Base-by-base conservation (phyloP, 2,888 invertebrate genomes). In the Brachylomia viminalis region DNA sequence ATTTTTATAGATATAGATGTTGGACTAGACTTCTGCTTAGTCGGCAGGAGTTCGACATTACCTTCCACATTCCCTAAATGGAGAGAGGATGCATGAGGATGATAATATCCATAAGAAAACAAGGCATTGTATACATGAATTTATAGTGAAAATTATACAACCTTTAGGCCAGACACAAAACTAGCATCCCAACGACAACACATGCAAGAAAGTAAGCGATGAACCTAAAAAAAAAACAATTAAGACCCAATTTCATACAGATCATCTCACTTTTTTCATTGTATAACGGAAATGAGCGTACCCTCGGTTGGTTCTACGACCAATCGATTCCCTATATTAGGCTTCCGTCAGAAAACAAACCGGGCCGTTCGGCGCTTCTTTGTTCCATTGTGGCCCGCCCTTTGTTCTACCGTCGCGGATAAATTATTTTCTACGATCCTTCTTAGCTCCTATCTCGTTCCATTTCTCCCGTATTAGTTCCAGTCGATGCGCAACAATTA, bases 391-490 rank as follows among this genome's bases (percentile, higher is more conserved):
- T 95, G 91, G 90, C 91, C 91, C 92, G 90, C 90, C 94, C 94
- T 95, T 96, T 96, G 96, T 96, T 96, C 95, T 94, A 93, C 91
- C 92, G 93, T 94, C 93, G 93, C 93, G 93, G 94, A 94, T 95
- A 95, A 96, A 96, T 96, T 95, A 96, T 96, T 95, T 95, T 95
- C 95, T 94, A 95, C 94, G 94, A 94, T 95, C 95, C 95, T 94
- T 93, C 94, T 95, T 93, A 93, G 92, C 94, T 94, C 93, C 94
- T 93, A 94, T 95, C 95, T 93, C 94, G 94, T 95, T 95, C 95
- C 95, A 96, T 96, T 96, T 95, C 95, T 94, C 92, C 92, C 96
- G 95, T 94, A 95, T 96, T 96, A 96, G 96, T 96, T 96, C 95
- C 96, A 95, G 93, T 91, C 94, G 94, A 95, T 96, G 95, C 94